Base-by-base conservation (phyloP, 2,888 invertebrate genomes). In the Shargacucullia verbasci region DNA sequence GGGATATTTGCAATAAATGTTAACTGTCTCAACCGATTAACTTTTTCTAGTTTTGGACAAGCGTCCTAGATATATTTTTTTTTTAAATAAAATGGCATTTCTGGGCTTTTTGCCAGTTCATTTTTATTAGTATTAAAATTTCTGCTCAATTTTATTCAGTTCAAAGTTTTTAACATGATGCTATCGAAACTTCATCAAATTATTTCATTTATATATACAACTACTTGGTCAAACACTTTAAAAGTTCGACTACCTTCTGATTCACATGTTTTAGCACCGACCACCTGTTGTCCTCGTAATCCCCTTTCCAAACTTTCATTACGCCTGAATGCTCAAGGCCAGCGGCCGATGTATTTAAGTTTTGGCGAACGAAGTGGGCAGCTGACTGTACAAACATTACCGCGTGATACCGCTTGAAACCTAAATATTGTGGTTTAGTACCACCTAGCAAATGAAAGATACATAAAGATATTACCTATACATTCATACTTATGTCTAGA, bases 251-350 rank as follows among this genome's bases (percentile, higher is more conserved):
- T n/a, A 20, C 20, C 20, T 20, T 3, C 20, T 3, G 4, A 20
- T 20, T 5, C 3, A 7, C 27, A 40, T 49, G 39, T 43, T 15
- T 38, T 37, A 58, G 13, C 56, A 39, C 44, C 34, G 55, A 31
- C 59, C 76, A 75, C 73, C 76, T 72, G 76, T 48, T 61, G 73
- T 70, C 73, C 73, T 64, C 66, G 53, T 56, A 63, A 54, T 59
- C 74, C 74, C 74, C 74, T 74, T 67, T 70, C 73, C 50, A 61
- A 69, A 73, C 76, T 76, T 74, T 70, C 61, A 67, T 70, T 59
- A 59, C 63, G 70, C 40, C 29, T 56, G 58, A 64, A 45, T 57
- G 73, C 59, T 58, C 74, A 73, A 74, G 74, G 76, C 47, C 63
- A 43, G 4, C 45, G 31, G 43, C 56, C 46, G 37, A 31, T 46